These are phyloP conservation scores for Strigops habroptila DNA, from an alignment of 2,113 vertebrate species.

Conservation along the genomic window DNA sequence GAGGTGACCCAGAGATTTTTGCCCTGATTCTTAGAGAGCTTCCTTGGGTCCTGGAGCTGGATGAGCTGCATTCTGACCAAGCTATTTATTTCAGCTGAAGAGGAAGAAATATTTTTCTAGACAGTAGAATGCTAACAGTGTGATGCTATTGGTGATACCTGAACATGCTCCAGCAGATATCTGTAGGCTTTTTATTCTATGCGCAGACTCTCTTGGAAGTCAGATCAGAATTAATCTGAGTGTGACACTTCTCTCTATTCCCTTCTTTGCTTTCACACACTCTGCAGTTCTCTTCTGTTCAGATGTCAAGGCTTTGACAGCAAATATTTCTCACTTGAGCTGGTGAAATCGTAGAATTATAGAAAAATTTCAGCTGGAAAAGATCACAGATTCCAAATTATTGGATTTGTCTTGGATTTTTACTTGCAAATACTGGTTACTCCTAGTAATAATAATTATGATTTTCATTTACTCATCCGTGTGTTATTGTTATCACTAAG, in stretches of 20 bases:
- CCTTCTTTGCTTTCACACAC: background rate
- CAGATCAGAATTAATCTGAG: background rate
- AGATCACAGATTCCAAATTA: background rate
- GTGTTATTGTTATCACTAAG: background rate
- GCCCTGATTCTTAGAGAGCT: background rate
- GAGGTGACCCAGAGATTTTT: background rate
- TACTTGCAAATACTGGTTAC: background rate
- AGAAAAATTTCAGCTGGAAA: background rate
- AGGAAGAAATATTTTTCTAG: background rate
- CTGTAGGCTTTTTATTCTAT: background rate
- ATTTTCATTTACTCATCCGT: background rate
- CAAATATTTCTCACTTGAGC: background rate
- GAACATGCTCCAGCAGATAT: background rate
- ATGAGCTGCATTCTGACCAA: background rate
- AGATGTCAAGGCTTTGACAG: background rate
- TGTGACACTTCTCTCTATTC: background rate
- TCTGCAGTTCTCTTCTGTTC: background rate
- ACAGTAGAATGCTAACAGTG: fast-evolving
- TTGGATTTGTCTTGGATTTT: background rate
- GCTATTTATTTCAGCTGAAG: background rate
- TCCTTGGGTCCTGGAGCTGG: background rate
- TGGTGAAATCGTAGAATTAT: background rate
- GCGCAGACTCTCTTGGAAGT: background rate
- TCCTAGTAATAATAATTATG: background rate
- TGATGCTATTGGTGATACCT: background rate